Percentiles rank a stretch among this genome's conserved stretches.
These are phyloP conservation scores for Cheilosia grossa DNA, from an alignment of 2,888 invertebrate species.

Conservation along the genomic window DNA sequence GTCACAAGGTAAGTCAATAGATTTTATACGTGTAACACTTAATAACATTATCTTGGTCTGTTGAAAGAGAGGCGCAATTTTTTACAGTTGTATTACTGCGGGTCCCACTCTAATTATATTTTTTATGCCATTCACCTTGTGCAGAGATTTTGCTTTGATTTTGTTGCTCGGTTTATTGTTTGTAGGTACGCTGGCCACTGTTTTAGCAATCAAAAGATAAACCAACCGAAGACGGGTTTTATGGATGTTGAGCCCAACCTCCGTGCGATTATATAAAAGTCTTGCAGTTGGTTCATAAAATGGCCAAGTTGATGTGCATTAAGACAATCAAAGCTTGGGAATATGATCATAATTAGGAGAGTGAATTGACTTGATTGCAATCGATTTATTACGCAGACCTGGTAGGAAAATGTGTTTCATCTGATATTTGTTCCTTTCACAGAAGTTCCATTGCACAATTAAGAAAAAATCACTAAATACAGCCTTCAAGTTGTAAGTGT, in stretches of 20 bases:
- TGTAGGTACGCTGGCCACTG: neutral
- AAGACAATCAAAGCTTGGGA: neutral
- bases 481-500: no score
- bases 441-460: no score
- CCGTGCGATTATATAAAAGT: constrained; percentile 1
- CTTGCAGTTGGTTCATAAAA: neutral
- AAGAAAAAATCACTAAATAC: no score
- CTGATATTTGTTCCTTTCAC: no score
- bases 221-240: constrained; percentile 29
- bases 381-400: no score
- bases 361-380: no score
- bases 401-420: no score
- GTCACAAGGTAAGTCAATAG: constrained; percentile 1
- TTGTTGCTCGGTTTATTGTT: constrained; percentile 13
- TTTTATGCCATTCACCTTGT: constrained; percentile 6
- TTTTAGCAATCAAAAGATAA: constrained; percentile 14
- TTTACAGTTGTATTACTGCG: neutral
- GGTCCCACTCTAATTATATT: constrained; percentile 11
- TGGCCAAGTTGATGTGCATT: neutral
- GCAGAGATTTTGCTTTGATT: constrained; percentile 15
- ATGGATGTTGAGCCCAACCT: constrained; percentile 19
- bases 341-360: no score
- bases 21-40: neutral
- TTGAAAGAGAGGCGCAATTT: constrained; percentile 1
- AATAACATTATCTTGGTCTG: neutral